Evolutionary conservation across 1,140 invertebrate genomes (phyloP).

Genomic region (Protaetia brevitarsis): DNA sequence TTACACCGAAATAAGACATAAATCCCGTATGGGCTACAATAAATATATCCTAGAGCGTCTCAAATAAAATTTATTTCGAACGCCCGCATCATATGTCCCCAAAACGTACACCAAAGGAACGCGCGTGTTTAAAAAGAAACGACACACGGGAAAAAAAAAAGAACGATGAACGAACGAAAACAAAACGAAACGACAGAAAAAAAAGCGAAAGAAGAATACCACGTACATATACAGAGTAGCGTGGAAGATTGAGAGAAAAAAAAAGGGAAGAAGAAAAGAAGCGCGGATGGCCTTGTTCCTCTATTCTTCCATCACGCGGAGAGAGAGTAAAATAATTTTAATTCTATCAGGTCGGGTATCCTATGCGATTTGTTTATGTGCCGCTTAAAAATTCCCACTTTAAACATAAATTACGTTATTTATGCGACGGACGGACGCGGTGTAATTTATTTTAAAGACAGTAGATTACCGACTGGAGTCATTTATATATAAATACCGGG

Average conservation of each 20-base stretch:
- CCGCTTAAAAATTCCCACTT: slow-evolving; percentile 10
- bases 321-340: slow-evolving; percentile 14
- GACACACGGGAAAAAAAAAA: background rate
- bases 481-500: slow-evolving; percentile 17
- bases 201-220: too few relatives aligned
- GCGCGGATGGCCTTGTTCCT: background rate
- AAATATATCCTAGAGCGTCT: slow-evolving; percentile 2
- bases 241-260: too few relatives aligned
- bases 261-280: background rate
- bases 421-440: background rate
- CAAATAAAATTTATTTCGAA: slow-evolving; percentile 5
- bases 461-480: slow-evolving; percentile 17
- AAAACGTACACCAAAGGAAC: background rate
- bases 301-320: slow-evolving; percentile 7
- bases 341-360: slow-evolving; percentile 13
- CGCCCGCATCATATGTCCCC: slow-evolving; percentile 8
- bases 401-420: slow-evolving; percentile 20
- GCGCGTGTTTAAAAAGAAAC: background rate
- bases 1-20: slow-evolving; percentile 9
- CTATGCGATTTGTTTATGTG: slow-evolving; percentile 20
- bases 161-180: background rate
- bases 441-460: slow-evolving; percentile 23
- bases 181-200: background rate
- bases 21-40: background rate
- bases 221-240: too few relatives aligned